Evolutionary conservation across 2,888 invertebrate genomes (phyloP), one percentile per base, ranked within the genome.

Genomic region (Drosophila austrosaltans): DNA sequence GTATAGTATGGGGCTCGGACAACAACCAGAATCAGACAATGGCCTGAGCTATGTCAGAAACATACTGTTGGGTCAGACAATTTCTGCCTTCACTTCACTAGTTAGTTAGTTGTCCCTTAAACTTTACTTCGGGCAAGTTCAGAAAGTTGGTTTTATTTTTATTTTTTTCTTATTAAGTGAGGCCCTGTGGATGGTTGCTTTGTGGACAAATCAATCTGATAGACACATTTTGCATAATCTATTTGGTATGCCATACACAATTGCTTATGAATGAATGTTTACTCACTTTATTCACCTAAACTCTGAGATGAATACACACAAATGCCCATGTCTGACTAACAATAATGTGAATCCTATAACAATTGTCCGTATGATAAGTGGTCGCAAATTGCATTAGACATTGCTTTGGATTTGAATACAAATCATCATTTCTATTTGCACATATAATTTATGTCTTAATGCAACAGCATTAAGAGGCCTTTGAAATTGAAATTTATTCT

Each of bases 11-110:
- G 1, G 1, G 36, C 8, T 7, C 36, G 36, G 36, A 36, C 8
- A 36, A 36, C 8, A 36, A 84, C 84, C 65, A 62, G 65, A 58
- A 53, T 70, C 77, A 82, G 82, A 82, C 82, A 87, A 87, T 77
- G 77, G 73, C 65, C 66, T 42, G 8, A 36, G 32, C 57, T 58
- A 71, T 75, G 85, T 79, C 77, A 82, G 56, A 36, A 63, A 61
- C 70, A 79, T 65, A 66, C 73, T 72, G 67, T 72, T 36, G 42
- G 20, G 68, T 63, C 64, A 57, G 79, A 70, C 75, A 8, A 4
- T 8, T 36, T 36, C 28, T 3, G 2, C 28, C 28, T 28, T 0
- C 65, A 69, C 58, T 61, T 66, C 30, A 62, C 53, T 72, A 16
- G 16, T 69, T 78, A 62, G n/a, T 65, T 65, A 6, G 10, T 20